Evolutionary conservation across 1,140 invertebrate species (phyloP), one percentile per base, ranked within the genome.

Genomic region (Drosophila bipectinata): DNA sequence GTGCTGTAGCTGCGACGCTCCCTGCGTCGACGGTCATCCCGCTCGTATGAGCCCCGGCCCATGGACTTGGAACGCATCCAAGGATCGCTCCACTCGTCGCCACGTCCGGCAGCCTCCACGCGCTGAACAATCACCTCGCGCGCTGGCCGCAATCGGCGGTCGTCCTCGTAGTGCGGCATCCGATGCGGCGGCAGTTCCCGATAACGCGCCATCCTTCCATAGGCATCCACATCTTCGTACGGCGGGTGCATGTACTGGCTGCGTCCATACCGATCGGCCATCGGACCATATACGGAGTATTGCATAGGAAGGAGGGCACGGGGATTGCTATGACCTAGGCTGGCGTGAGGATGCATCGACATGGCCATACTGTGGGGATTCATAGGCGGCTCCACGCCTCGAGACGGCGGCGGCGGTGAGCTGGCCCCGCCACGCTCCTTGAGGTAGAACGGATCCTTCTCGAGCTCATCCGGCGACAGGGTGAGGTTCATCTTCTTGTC

Each of bases 401-500:
- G 14, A 14, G 54, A 61, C 0, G 67, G 57, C 8, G 72, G 72
- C 1, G 72, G 54, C 4, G 72, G 37, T 6, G 72, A 64, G 30
- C 51, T 24, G 24, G 32, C 45, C 2, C 51, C 56, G 44, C 39
- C 59, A n/a, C 91, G 91, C 30, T 92, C 92, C 78, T 95, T 93
- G 2, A 95, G 94, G 85, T 96, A 97, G 88, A 96, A 96, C 63
- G 97, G 96, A 91, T 99, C 97, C 72, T 98, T 96, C 85, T 98
- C 97, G 39, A 97, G 93, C 79, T 98, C 98, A 75, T 97, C 95
- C 79, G 96, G 96, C 37, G 94, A 91, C n/a, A 91, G 52, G 1
- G 91, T 91, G 30, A 99, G 91, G 91, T 98, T 98, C 93, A 98
- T 95, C 85, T 98, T 97, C 92, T 99, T 99, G 90, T 99, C 97